Evolutionary conservation across 1,140 invertebrate genomes (phyloP).

Genomic region (Physella acuta): DNA sequence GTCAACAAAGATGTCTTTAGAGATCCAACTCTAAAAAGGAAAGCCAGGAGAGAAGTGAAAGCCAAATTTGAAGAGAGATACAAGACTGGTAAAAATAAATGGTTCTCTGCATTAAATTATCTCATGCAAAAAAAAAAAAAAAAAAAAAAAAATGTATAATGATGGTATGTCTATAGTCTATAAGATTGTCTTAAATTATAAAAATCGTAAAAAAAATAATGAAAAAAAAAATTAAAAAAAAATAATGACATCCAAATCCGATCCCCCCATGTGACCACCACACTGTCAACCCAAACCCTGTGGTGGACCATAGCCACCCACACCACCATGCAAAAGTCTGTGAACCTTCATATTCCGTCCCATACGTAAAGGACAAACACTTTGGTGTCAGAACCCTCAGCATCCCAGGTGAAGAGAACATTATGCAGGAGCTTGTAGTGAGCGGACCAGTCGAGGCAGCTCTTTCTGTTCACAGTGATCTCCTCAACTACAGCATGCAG

Average conservation of each 20-base stretch:
- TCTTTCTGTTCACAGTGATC: conserved; percentile 8
- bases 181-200: too few relatives aligned
- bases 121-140: too few relatives aligned
- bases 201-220: too few relatives aligned
- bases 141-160: too few relatives aligned
- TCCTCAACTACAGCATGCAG: conserved; percentile 12
- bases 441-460: conserved; percentile 86
- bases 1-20: too few relatives aligned
- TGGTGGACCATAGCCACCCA: conserved; percentile 63
- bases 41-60: too few relatives aligned
- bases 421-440: conserved; percentile 79
- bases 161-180: too few relatives aligned
- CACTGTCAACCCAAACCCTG: conserved; percentile 67
- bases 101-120: too few relatives aligned
- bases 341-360: conserved; percentile 70
- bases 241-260: conserved; percentile 84
- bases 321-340: conserved; percentile 80
- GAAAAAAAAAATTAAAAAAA: too few relatives aligned
- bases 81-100: too few relatives aligned
- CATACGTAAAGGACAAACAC: conserved; percentile 77
- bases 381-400: conserved; percentile 75
- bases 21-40: too few relatives aligned
- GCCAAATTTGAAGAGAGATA: too few relatives aligned
- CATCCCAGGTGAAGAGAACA: conserved; percentile 68
- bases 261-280: conserved; percentile 87